phyloP scores from a whole-genome alignment of 2,113 vertebrate genomes.

The Tringa solitaria region DNA sequence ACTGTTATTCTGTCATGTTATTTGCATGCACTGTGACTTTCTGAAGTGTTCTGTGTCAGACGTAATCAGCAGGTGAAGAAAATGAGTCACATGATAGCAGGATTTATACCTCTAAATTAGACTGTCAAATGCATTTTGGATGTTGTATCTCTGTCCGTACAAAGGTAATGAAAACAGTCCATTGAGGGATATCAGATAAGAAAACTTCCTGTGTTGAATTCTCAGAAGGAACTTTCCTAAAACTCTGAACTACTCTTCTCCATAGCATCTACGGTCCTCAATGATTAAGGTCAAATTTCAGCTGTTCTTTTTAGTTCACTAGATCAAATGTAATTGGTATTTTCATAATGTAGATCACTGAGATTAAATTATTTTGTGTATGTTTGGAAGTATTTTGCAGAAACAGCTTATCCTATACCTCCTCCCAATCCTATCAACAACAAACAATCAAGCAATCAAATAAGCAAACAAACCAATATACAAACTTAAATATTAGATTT shows the following conservation, averaged over 20 bases:
- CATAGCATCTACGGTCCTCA: not conserved
- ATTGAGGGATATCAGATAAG: not conserved
- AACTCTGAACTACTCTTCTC: not conserved
- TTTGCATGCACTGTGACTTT: not conserved
- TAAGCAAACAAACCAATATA: not conserved
- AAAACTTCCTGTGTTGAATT: not conserved
- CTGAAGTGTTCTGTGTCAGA: not conserved
- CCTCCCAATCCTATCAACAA: not conserved
- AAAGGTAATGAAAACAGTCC: not conserved
- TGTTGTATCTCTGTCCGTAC: not conserved
- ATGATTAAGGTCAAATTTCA: constrained; percentile 16
- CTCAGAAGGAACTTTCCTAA: not conserved
- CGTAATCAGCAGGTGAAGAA: not conserved
- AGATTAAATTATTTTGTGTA: not conserved
- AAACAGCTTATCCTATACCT: not conserved
- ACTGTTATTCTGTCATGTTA: not conserved
- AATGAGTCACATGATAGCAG: not conserved
- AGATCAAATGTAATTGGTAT: not conserved
- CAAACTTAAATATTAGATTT: not conserved
- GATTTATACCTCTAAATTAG: not conserved
- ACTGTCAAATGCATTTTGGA: not conserved
- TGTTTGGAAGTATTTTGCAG: not conserved
- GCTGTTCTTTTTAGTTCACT: not conserved
- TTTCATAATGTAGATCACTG: not conserved
- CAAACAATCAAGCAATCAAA: not conserved